Evolutionary conservation across 1,140 invertebrate species (phyloP).

Genomic region (Manduca sexta): DNA sequence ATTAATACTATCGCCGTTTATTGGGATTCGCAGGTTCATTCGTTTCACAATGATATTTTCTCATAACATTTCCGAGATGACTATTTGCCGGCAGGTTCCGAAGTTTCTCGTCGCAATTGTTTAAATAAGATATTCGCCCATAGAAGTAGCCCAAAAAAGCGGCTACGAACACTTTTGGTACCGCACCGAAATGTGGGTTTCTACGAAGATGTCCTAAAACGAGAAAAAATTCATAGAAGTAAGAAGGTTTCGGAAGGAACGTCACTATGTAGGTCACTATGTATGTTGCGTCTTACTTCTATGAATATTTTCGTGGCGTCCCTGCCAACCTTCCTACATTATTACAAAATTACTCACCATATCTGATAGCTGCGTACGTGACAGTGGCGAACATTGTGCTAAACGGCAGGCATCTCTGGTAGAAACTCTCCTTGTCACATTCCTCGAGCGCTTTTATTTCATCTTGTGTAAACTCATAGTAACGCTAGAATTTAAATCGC

Average conservation of each 20-base stretch:
- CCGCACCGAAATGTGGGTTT: slow-evolving; percentile 42
- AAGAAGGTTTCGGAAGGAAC: slow-evolving; percentile 39
- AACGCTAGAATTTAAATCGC: slow-evolving; percentile 38
- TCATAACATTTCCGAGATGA: slow-evolving; percentile 45
- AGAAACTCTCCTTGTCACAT: slow-evolving; percentile 64
- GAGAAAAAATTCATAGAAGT: slow-evolving; percentile 66
- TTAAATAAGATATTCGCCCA: slow-evolving; percentile 40
- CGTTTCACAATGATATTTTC: slow-evolving; percentile 31
- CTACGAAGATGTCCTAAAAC: slow-evolving; percentile 49
- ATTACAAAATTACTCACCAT: slow-evolving; percentile 30
- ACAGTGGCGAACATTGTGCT: slow-evolving; percentile 42
- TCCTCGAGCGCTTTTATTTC: slow-evolving; percentile 61
- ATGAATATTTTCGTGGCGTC: slow-evolving; percentile 53
- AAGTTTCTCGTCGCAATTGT: slow-evolving; percentile 37
- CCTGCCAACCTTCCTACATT: slow-evolving; percentile 12
- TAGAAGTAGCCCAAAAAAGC: slow-evolving; percentile 35
- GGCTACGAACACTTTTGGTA: slow-evolving; percentile 42
- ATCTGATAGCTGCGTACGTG: slow-evolving; percentile 47
- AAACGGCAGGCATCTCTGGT: slow-evolving; percentile 52
- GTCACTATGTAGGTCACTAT: slow-evolving; percentile 17
- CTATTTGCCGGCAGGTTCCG: slow-evolving; percentile 35
- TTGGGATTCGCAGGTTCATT: background rate
- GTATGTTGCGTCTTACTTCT: slow-evolving; percentile 48
- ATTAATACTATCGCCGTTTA: background rate
- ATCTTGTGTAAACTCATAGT: slow-evolving; percentile 59